Base-by-base conservation (phyloP, 2,113 vertebrate species). In the Cyprinus carpio region DNA sequence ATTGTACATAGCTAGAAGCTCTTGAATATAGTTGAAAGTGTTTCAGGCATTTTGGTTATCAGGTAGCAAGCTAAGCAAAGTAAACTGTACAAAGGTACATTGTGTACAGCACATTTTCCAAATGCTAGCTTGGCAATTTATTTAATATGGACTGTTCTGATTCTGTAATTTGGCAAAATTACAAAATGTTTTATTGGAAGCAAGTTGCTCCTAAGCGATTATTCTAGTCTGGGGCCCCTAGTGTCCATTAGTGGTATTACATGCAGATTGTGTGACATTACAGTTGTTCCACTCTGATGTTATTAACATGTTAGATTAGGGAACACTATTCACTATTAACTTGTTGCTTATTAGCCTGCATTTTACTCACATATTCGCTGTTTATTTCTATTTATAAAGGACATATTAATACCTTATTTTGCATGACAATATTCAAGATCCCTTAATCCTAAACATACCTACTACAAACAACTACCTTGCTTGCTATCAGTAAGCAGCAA, bases 221-320 rank as follows among this genome's bases (percentile, higher is more conserved):
- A 58, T 18, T 80, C 23, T 49, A 65, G 79, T 69, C 60, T 51
- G 79, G 43, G 31, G 79, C 79, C 79, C 43, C 43, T 67, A 51
- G 64, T 82, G 67, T 56, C 25, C 67, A 51, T 72, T 1, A 34
- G 49, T 71, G 67, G 60, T 49, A 81, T 27, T 67, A 64, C 62
- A 81, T 49, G 79, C 10, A 62, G 11, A 62, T 79, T 29, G 15
- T 46, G 79, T 80, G 31, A 64, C 18, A 6, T 23, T 58, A 37
- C 2, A n/a, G 31, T 37, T 58, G 20, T 34, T 11, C 51, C 27
- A 23, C 11, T 60, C 25, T 8, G 56, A 6, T 75, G 46, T 84
- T 76, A 83, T 12, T 75, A 58, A 58, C 54, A 56, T 20, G 2
- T n/a, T 60, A n/a, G 20, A 10, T 60, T 60, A 60, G 56, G 54